These are phyloP conservation scores for Ochropleura plecta DNA, from an alignment of 2,888 invertebrate species.

Conservation along the genomic window DNA sequence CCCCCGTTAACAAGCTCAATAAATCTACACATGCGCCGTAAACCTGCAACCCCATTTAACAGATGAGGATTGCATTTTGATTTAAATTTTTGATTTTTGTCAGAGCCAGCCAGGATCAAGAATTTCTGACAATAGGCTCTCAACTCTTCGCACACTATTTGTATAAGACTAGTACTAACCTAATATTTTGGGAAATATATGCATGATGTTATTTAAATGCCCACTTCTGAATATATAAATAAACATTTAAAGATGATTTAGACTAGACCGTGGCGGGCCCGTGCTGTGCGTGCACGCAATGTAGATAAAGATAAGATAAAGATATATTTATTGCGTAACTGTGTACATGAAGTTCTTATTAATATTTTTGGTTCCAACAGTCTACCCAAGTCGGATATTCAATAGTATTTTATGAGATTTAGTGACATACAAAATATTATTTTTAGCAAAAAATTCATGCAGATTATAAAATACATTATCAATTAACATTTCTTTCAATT, in stretches of 20 bases:
- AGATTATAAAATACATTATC: too few species aligned
- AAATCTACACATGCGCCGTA: slow-evolving; percentile 20
- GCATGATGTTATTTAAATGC: neutral
- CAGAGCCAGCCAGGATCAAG: neutral
- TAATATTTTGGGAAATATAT: neutral
- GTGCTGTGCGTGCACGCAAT: too few species aligned
- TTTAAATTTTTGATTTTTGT: neutral
- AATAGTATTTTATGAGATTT: too few species aligned
- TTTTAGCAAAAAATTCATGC: too few species aligned
- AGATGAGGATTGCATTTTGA: neutral
- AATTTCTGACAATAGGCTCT: neutral
- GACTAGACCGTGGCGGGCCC: neutral
- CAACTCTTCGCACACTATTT: neutral
- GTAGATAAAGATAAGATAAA: too few species aligned
- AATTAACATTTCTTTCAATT: too few species aligned
- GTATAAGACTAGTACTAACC: too few species aligned
- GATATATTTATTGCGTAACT: too few species aligned
- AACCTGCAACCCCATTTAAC: neutral
- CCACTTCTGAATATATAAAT: neutral
- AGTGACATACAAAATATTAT: too few species aligned
- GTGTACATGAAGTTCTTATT: too few species aligned
- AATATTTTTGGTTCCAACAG: too few species aligned
- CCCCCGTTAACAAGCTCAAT: slow-evolving; percentile 3
- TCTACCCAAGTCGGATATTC: too few species aligned
- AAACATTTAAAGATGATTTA: neutral